Percentiles rank a stretch among this genome's conserved stretches.
phyloP scores from a whole-genome alignment of 2,797 vertebrate species.

The Chaetophractus vellerosus region DNA sequence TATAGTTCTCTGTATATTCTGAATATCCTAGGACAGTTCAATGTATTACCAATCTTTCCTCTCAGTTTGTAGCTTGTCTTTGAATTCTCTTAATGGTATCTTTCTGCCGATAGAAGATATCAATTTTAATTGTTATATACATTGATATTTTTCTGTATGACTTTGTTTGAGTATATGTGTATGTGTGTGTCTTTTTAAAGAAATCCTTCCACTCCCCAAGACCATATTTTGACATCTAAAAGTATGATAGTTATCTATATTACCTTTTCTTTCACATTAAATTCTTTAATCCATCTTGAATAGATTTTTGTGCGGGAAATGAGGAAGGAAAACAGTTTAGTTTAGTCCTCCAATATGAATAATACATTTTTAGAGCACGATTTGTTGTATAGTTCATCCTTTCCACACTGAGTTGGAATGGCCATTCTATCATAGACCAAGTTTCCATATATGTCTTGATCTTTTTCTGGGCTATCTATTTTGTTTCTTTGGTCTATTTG shows the following conservation, averaged over 20 bases:
- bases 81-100: not conserved
- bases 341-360: not conserved
- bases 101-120: not conserved
- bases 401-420: not conserved
- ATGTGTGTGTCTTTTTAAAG: too few species aligned
- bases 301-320: not conserved
- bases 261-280: not conserved
- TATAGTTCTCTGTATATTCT: not conserved
- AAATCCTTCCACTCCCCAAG: not conserved
- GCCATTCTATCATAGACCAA: not conserved
- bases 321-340: not conserved
- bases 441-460: not conserved
- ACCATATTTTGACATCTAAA: not conserved
- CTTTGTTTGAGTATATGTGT: too few species aligned
- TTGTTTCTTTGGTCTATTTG: not conserved
- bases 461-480: not conserved
- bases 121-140: conserved; percentile 17
- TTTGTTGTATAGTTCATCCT: not conserved
- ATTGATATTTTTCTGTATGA: not conserved
- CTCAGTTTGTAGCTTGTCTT: not conserved
- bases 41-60: conserved; percentile 9
- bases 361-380: not conserved
- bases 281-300: not conserved
- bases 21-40: not conserved
- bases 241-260: not conserved